Evolutionary conservation across 2,797 vertebrate genomes (phyloP).

Genomic region (Clarias laeviceps): DNA sequence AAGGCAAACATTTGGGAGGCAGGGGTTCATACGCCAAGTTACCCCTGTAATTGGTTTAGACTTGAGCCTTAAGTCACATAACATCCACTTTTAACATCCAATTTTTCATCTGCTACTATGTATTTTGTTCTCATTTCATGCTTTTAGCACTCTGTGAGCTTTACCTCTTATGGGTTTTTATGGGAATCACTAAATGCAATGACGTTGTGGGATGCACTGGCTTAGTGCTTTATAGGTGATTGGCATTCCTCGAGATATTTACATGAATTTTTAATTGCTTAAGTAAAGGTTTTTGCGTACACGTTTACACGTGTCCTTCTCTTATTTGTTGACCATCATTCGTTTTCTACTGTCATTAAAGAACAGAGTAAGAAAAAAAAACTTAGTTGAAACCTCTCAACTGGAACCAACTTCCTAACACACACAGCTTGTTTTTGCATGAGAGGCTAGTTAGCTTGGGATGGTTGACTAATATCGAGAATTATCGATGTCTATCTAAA

Average conservation of each 20-base stretch:
- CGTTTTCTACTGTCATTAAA: neutral
- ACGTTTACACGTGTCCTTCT: conserved; percentile 12
- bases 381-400: too few relatives aligned
- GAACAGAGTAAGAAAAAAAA: too few relatives aligned
- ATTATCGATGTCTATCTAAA: neutral
- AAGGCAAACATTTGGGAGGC: too few relatives aligned
- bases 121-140: neutral
- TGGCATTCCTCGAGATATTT: neutral
- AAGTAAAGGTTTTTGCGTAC: neutral
- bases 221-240: neutral
- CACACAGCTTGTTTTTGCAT: too few relatives aligned
- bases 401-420: too few relatives aligned
- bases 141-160: neutral
- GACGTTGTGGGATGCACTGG: neutral
- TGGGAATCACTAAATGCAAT: neutral
- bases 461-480: neutral
- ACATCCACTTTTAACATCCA: neutral
- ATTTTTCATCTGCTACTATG: neutral
- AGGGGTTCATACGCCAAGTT: too few relatives aligned
- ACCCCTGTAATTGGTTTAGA: neutral
- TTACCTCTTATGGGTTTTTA: neutral
- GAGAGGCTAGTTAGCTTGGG: neutral
- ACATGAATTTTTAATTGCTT: neutral
- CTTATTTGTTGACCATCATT: conserved; percentile 54
- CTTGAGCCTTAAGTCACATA: neutral